Percentiles rank a stretch among this genome's conserved stretches.
phyloP scores from a whole-genome alignment of 2,113 vertebrate genomes.

The Apeltes quadracus region DNA sequence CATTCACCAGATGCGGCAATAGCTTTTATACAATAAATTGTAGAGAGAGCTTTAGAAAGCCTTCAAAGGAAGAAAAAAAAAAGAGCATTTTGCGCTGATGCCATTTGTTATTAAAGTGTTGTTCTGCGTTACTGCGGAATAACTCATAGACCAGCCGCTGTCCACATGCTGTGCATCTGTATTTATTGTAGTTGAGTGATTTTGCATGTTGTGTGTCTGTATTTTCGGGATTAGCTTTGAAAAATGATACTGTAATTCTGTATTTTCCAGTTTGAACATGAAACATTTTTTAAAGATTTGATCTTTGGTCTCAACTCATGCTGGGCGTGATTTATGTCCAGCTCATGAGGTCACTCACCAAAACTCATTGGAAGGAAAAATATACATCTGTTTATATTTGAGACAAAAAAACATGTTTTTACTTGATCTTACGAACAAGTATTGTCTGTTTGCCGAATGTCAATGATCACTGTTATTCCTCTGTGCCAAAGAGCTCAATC shows the following conservation, averaged over 20 bases:
- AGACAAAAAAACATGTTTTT: background rate
- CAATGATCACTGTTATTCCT: background rate
- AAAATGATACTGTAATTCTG: background rate
- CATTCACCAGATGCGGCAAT: slow-evolving; percentile 30
- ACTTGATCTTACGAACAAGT: background rate
- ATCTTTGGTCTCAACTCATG: background rate
- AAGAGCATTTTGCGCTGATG: slow-evolving; percentile 18
- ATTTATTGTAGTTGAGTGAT: background rate
- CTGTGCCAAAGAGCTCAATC: background rate
- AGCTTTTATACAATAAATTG: slow-evolving; percentile 36
- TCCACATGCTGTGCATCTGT: background rate
- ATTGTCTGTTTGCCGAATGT: background rate
- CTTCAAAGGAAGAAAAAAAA: slow-evolving; percentile 20
- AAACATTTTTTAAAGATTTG: slow-evolving; percentile 6
- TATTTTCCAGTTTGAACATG: slow-evolving; percentile 13
- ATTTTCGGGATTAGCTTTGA: slow-evolving; percentile 12
- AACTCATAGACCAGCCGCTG: slow-evolving; percentile 4
- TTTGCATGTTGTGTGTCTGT: background rate
- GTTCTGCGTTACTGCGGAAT: slow-evolving; percentile 27
- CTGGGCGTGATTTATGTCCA: background rate
- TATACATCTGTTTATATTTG: background rate
- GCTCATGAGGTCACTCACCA: background rate
- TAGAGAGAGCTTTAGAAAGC: slow-evolving; percentile 19
- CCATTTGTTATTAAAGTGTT: slow-evolving; percentile 25
- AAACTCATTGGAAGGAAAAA: background rate